Evolutionary conservation across 1,140 invertebrate species (phyloP).

Genomic region (Nebria ingens): DNA sequence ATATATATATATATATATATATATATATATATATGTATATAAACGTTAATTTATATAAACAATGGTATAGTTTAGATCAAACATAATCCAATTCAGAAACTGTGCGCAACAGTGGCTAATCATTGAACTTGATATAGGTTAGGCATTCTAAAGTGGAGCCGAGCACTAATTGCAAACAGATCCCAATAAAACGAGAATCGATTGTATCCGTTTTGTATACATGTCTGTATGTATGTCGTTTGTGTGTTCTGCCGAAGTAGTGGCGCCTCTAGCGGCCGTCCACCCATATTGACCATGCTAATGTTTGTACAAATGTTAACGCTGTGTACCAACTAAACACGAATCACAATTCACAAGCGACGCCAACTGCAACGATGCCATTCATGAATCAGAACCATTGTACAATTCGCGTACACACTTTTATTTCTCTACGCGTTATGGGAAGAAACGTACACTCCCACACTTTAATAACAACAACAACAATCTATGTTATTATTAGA

Average conservation of each 20-base stretch:
- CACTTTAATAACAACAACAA: too few relatives aligned
- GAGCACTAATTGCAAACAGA: conserved; percentile 2
- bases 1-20: too few relatives aligned
- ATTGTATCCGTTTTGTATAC: too few relatives aligned
- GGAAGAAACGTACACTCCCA: too few relatives aligned
- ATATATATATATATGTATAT: too few relatives aligned
- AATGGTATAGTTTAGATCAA: not conserved
- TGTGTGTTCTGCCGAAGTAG: not conserved
- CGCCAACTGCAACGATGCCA: not conserved
- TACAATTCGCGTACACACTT: too few relatives aligned
- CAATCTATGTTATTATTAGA: too few relatives aligned
- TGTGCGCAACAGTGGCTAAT: not conserved
- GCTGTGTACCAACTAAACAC: conserved; percentile 5
- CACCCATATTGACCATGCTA: not conserved
- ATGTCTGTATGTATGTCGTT: not conserved
- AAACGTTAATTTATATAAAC: too few relatives aligned
- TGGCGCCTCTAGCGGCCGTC: conserved; percentile 5
- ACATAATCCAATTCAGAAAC: not conserved
- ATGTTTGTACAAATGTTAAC: conserved; percentile 7
- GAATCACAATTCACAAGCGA: conserved; percentile 1
- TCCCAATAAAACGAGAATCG: conserved; percentile 1
- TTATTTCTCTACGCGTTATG: too few relatives aligned
- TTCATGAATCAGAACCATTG: too few relatives aligned
- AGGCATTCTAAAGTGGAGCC: not conserved
- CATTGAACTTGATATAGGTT: not conserved